Percentiles rank a stretch among this genome's conserved stretches.
phyloP scores from a whole-genome alignment of 1,140 invertebrate species.

The Drosophila pseudoananassae region DNA sequence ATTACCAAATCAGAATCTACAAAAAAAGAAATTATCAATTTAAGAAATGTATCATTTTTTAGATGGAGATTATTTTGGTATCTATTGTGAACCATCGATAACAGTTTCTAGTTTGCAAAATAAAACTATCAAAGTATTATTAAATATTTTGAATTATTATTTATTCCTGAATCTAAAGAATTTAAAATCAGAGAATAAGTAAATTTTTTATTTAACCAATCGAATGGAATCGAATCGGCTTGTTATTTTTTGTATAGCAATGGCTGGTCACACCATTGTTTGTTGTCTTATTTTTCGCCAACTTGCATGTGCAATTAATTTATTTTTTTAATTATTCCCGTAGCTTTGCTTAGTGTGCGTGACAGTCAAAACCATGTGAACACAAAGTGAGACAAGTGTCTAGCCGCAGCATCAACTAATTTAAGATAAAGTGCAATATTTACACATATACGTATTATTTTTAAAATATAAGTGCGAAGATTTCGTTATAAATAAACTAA shows the following conservation, averaged over 20 bases:
- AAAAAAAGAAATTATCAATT: no score
- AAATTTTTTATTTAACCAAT: no score
- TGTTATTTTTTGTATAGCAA: background rate
- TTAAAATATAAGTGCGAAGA: constrained; percentile 30
- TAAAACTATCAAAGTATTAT: no score
- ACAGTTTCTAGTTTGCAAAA: background rate
- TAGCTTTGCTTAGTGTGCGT: background rate
- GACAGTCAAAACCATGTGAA: constrained; percentile 18
- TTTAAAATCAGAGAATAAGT: no score
- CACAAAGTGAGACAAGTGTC: constrained; percentile 19
- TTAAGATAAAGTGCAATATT: constrained; percentile 40
- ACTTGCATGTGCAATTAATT: constrained; percentile 17
- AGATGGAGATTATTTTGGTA: background rate
- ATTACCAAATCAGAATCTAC: background rate
- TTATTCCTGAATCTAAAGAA: no score
- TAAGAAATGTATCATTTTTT: background rate
- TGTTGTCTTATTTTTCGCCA: constrained; percentile 6
- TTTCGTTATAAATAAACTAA: constrained; percentile 40
- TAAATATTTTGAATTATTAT: no score
- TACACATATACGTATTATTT: constrained; percentile 16
- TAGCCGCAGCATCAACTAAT: constrained; percentile 15
- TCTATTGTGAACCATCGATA: background rate
- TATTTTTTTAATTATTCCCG: constrained; percentile 7
- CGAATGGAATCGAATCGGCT: no score
- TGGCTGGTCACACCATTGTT: constrained; percentile 1